These are phyloP conservation scores for Pseudorasbora parva DNA, from an alignment of 2,113 vertebrate genomes.

Conservation along the genomic window DNA sequence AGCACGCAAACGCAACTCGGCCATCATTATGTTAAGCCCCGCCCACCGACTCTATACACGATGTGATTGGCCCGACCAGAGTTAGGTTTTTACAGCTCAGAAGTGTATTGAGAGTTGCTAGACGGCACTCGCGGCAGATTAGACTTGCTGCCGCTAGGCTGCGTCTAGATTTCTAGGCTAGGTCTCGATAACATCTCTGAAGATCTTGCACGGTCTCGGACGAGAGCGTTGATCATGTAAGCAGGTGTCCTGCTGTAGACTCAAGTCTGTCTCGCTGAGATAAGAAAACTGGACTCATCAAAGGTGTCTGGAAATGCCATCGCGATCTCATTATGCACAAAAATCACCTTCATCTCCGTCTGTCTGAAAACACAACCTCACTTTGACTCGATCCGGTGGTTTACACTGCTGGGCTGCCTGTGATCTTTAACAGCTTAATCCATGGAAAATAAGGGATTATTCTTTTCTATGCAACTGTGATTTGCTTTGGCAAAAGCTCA, in stretches of 20 bases:
- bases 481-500: background rate
- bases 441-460: background rate
- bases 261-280: slow-evolving; percentile 47
- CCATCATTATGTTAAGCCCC: too few relatives aligned
- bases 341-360: slow-evolving; percentile 31
- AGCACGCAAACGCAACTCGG: too few relatives aligned
- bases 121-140: too few relatives aligned
- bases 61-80: too few relatives aligned
- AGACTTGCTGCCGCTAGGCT: too few relatives aligned
- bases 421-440: slow-evolving; percentile 34
- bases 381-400: background rate
- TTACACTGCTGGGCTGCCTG: background rate
- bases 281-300: slow-evolving; percentile 48
- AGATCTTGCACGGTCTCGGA: background rate
- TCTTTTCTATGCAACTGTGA: background rate
- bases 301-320: slow-evolving; percentile 48
- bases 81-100: too few relatives aligned
- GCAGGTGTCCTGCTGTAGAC: slow-evolving; percentile 41
- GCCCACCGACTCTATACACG: too few relatives aligned
- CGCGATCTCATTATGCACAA: slow-evolving; percentile 45
- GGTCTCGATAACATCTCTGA: background rate
- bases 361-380: background rate
- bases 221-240: slow-evolving; percentile 38
- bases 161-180: too few relatives aligned
- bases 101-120: too few relatives aligned